A percentile compares a stretch with the other conserved stretches of the same genome.
Conservation (phyloP, 2,797 vertebrate genomes). For the Agapornis canus region DNA sequence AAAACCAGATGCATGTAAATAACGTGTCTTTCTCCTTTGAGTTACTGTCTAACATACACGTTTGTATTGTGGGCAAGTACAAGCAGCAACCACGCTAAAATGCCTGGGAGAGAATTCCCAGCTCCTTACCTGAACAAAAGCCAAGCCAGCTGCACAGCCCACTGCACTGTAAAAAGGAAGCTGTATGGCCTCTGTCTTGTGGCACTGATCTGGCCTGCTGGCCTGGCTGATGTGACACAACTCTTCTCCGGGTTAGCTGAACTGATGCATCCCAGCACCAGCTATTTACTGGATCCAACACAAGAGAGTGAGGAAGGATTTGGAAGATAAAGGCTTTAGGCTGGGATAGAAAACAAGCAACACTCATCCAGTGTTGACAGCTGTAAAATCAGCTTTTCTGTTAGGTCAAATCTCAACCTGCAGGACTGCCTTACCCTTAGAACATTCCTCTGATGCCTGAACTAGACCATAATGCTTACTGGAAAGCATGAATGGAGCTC, state of each 20-base stretch:
- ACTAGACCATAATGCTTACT: not conserved
- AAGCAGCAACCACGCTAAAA: not conserved
- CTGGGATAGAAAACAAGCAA: not conserved
- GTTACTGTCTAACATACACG: not conserved
- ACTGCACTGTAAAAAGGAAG: not conserved
- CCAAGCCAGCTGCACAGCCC: accelerated
- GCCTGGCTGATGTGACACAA: not conserved
- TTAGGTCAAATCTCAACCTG: not conserved
- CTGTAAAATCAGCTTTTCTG: not conserved
- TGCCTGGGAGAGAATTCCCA: not conserved
- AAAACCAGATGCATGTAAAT: not conserved
- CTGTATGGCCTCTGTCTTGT: not conserved
- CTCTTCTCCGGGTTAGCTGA: not conserved
- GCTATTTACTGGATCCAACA: not conserved
- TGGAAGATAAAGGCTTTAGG: not conserved
- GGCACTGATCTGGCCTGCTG: accelerated
- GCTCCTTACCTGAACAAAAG: not conserved
- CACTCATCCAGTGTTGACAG: not conserved
- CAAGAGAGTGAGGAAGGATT: not conserved
- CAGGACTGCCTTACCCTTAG: not conserved
- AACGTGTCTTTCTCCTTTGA: not conserved
- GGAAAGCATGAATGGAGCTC: not conserved
- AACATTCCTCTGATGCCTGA: not conserved
- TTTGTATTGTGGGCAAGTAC: not conserved
- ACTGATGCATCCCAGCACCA: accelerated